Percentiles rank a stretch among this genome's conserved stretches.
These are phyloP conservation scores for Leucophora obtusa DNA, from an alignment of 2,888 invertebrate genomes.

Conservation along the genomic window DNA sequence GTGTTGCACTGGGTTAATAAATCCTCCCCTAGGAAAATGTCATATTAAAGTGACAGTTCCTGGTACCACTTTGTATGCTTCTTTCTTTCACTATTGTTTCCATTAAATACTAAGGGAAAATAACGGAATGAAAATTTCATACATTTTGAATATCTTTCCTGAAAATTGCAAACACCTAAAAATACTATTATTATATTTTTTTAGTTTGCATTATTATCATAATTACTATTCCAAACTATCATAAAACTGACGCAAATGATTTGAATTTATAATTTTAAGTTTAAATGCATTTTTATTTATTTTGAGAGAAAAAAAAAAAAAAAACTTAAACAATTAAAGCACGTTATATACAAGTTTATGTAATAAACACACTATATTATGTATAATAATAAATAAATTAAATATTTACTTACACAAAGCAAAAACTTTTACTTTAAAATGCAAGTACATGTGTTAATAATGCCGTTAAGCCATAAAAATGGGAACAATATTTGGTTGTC, in stretches of 20 bases:
- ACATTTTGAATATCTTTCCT: too few relatives aligned
- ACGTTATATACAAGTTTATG: neutral
- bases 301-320: neutral
- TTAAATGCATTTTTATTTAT: conserved; percentile 2
- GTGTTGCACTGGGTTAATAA: too few relatives aligned
- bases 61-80: too few relatives aligned
- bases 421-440: conserved; percentile 28
- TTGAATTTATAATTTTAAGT: conserved; percentile 34
- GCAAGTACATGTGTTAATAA: neutral
- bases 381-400: neutral
- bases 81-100: too few relatives aligned
- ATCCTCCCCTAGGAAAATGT: too few relatives aligned
- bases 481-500: neutral
- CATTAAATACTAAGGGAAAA: too few relatives aligned
- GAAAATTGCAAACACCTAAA: too few relatives aligned
- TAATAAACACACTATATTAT: conserved; percentile 6
- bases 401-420: conserved; percentile 5
- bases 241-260: conserved; percentile 28
- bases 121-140: too few relatives aligned
- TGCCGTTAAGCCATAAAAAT: neutral
- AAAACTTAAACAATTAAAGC: neutral
- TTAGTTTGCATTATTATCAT: neutral
- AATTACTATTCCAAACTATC: conserved; percentile 30
- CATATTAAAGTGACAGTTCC: too few relatives aligned
- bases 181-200: too few relatives aligned